A percentile compares a stretch with the other conserved stretches of the same genome.
phyloP scores from a whole-genome alignment of 2,113 vertebrate genomes.

The Cepphus grylle region DNA sequence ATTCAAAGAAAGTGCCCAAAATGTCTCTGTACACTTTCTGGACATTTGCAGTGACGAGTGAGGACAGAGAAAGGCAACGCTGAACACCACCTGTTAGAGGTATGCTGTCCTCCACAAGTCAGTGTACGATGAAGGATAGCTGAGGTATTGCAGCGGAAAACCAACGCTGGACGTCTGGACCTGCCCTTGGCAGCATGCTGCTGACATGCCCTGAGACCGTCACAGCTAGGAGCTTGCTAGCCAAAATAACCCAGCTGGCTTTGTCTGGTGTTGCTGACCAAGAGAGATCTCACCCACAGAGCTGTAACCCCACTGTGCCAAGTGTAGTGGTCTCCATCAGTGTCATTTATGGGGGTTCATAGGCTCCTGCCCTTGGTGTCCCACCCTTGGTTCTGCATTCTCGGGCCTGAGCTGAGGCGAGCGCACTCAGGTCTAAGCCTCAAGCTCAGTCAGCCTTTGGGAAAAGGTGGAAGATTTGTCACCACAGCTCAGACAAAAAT shows the following conservation, averaged over 20 bases:
- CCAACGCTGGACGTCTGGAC: fast-evolving
- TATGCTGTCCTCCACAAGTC: neutral
- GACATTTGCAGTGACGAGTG: neutral
- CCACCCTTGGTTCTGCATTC: neutral
- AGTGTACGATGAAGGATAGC: neutral
- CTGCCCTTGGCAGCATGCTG: neutral
- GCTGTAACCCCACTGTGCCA: neutral
- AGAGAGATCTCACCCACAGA: neutral
- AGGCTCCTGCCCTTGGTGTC: neutral
- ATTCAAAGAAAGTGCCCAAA: neutral
- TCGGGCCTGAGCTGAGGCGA: neutral
- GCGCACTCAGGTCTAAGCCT: neutral
- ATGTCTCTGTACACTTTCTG: neutral
- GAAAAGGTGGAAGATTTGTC: neutral
- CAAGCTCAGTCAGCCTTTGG: neutral
- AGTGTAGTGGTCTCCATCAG: neutral
- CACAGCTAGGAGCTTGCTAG: neutral
- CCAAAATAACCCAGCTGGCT: neutral
- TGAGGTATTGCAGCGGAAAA: neutral
- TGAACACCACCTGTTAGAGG: neutral
- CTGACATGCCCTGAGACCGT: neutral
- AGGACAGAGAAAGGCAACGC: neutral
- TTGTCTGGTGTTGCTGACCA: neutral
- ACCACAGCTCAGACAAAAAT: neutral
- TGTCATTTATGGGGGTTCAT: neutral